Evolutionary conservation across 2,113 vertebrate species (phyloP).

Genomic region (Prinia subflava): DNA sequence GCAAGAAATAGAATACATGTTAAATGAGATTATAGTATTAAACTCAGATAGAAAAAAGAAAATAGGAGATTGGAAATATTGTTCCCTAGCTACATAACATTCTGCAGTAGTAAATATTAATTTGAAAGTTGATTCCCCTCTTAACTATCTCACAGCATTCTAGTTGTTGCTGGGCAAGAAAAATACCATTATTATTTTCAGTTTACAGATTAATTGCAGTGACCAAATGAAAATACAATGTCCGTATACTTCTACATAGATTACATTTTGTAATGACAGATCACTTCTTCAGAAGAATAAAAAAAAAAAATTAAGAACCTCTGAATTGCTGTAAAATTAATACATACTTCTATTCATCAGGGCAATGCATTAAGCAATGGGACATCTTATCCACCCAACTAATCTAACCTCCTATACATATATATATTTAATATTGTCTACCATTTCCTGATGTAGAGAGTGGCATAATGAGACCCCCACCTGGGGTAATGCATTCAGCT

Average conservation of each 20-base stretch:
- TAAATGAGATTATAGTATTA: conserved; percentile 16
- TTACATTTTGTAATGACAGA: not conserved
- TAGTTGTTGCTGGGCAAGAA: not conserved
- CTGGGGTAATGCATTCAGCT: not conserved
- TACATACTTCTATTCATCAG: not conserved
- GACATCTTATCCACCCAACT: not conserved
- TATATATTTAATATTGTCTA: not conserved
- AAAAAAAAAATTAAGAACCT: not conserved
- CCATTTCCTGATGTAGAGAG: not conserved
- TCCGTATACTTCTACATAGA: not conserved
- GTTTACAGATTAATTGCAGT: not conserved
- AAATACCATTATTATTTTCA: not conserved
- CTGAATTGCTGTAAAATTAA: not conserved
- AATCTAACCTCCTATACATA: not conserved
- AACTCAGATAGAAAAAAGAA: not conserved
- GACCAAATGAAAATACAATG: not conserved
- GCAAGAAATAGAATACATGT: not conserved
- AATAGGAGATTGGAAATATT: not conserved
- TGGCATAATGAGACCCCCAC: not conserved
- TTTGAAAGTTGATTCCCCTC: not conserved
- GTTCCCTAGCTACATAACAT: not conserved
- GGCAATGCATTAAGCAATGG: not conserved
- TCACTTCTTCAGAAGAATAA: not conserved
- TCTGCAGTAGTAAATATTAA: not conserved
- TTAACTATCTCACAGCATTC: not conserved